phyloP scores from a whole-genome alignment of 2,113 vertebrate genomes.

The rat (Rattus norvegicus) region GRCr8 NC_086022.1:169786501-169787000 shows the following conservation, averaged over 20 bases:
- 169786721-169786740: not conserved
- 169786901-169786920: not conserved
- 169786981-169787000: not conserved
- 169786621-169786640: not conserved
- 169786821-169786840: not conserved
- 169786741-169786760: not conserved
- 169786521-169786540: not conserved
- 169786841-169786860: not conserved
- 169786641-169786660: not conserved
- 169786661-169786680: not conserved
- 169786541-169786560: not conserved
- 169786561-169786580: not conserved
- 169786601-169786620: not conserved
- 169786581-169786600: not conserved
- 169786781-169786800: not conserved
- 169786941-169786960: not conserved
- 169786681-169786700: not conserved
- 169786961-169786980: not conserved
- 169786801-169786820: not conserved
- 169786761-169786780: no score
- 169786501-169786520: not conserved
- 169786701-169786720: constrained; percentile 7
- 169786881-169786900: not conserved
- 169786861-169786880: not conserved
- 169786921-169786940: not conserved